Evolutionary conservation across 2,797 vertebrate genomes (phyloP).

Genomic region (Streptopelia turtur): DNA sequence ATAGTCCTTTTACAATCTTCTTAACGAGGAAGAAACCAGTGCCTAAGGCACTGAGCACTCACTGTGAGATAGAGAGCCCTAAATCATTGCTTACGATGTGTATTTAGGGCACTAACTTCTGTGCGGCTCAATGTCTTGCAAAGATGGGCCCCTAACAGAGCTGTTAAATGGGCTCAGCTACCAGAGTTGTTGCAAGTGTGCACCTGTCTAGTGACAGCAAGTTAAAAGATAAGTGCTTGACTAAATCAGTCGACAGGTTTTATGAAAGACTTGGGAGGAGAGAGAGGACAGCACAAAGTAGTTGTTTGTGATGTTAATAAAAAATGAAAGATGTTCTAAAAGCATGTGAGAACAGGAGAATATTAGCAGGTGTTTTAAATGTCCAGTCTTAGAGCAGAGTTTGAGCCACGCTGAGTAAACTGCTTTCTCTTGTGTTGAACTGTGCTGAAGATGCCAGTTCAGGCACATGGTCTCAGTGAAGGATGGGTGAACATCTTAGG

Average conservation of each 20-base stretch:
- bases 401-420: neutral
- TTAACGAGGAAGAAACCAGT: constrained; percentile 22
- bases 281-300: constrained; percentile 50
- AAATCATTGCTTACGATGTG: neutral
- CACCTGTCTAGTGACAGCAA: constrained; percentile 59
- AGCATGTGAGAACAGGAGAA: constrained; percentile 29
- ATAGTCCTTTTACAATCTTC: constrained; percentile 17
- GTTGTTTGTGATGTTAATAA: constrained; percentile 47
- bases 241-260: constrained; percentile 72
- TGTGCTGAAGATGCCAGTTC: neutral
- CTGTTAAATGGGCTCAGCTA: constrained; percentile 36
- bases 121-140: neutral
- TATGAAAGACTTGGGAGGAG: constrained; percentile 71
- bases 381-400: neutral
- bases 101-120: neutral
- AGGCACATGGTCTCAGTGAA: neutral
- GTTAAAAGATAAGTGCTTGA: constrained; percentile 60
- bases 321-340: constrained; percentile 48
- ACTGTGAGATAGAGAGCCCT: neutral
- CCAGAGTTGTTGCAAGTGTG: constrained; percentile 26
- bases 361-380: constrained; percentile 53
- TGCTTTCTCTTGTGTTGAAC: neutral
- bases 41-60: constrained; percentile 3
- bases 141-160: constrained; percentile 30
- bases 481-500: neutral